Base-by-base conservation (phyloP, 2,113 vertebrate genomes). In the Psophia crepitans region DNA sequence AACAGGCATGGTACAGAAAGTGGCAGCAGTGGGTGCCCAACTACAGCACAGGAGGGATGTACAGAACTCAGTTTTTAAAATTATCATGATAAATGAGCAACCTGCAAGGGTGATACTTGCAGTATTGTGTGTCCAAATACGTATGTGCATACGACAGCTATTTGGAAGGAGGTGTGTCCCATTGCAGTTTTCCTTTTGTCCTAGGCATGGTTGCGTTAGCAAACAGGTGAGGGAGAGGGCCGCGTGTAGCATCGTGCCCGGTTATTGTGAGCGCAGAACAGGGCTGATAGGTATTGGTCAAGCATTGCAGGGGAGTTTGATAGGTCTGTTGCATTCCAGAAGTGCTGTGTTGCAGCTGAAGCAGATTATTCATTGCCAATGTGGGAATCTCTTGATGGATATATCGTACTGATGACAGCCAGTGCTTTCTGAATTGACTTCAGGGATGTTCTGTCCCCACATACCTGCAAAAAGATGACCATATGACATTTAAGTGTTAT, bases 191-290 rank as follows among this genome's bases (percentile, higher is more conserved):
- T 70, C 12, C 2, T 6, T 64, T 66, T 88, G 43, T 17, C 66
- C 22, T 35, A 35, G 51, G 8, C 5, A 1, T 5, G 65, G 26
- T 43, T 19, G 2, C 13, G 5, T 32, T 77, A 1, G 11, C 58
- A 9, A 9, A 15, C 14, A 53, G 53, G 11, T 5, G 51, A 57
- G 21, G n/a, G 37, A 35, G 5, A 8, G 53, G 63, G 27, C 14
- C 15, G n/a, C 7, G 0, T 35, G 37, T 21, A 32, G 18, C 32
- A 37, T 57, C 35, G 9, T 16, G n/a, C 23, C 39, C 17, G 12
- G 20, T 35, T 78, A 2, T 0, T 68, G 23, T 32, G 54, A 33
- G 33, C 14, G 27, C 44, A 57, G 63, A 39, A 32, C 0, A 0
- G 35, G 24, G 24, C 65, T 35, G 9, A 1, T 4, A 13, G 24